Base-by-base conservation (phyloP, 2,797 vertebrate species). In the Atherinosoma microstoma region DNA sequence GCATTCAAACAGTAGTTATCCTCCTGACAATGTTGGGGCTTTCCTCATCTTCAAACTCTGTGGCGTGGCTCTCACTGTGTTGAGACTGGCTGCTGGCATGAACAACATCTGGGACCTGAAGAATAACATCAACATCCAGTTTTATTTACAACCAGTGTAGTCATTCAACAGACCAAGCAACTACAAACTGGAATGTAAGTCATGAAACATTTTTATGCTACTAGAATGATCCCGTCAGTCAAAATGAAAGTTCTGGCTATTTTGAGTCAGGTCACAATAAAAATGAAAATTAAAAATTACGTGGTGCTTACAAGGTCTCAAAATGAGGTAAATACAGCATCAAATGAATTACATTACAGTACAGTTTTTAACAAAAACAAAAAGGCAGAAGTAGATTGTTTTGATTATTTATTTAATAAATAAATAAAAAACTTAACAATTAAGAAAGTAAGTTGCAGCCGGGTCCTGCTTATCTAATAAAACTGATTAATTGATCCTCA, bases 1-100 rank as follows among this genome's bases (percentile, higher is more conserved):
- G 63, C 34, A 32, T 64, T 91, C 62, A 93, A 58, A 93, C 91
- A 10, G 89, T 93, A 20, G 92, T 93, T 7, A 91, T 80, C 64
- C 81, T 91, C 54, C 89, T 78, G 80, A 86, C 0, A 15, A 22
- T 83, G 58, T 62, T 77, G 36, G 18, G 4, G 67, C 24, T 67
- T 18, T 79, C 71, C 35, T 86, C 74, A 24, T 66, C 34, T 12
- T 54, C 3, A 70, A 38, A 60, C n/a, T 32, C 60, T 54, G 82
- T 78, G 27, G 34, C 22, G 24, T 66, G 75, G 24, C 30, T 81
- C n/a, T 85, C 79, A 24, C 10, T 67, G 61, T 79, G 79, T 32
- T 80, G 58, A 58, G 84, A 87, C 10, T 22, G 40, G 67, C 27
- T 85, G 60, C 79, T 85, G 42, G 76, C 84, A 30, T 73, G 69